Evolutionary conservation across 53 echinoderm and acorn worm species (phyloP).

Genomic region (Actinopyga echinites): DNA sequence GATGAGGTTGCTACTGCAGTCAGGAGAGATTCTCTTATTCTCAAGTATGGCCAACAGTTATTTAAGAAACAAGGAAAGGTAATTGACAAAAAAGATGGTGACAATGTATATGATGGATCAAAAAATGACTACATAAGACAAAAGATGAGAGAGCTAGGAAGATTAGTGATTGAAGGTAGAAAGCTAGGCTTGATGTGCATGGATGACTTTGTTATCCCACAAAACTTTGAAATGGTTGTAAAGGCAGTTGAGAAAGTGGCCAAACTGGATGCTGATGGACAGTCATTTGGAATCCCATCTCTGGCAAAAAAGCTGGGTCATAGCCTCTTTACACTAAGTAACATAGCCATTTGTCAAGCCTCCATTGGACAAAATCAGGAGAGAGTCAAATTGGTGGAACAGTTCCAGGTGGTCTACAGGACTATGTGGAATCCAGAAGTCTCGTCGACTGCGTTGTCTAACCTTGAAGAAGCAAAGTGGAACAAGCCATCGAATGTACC

Average conservation of each 20-base stretch:
- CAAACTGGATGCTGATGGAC: neutral
- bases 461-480: slow-evolving; percentile 1
- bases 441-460: neutral
- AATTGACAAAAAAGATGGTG: neutral
- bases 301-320: neutral
- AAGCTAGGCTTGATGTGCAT: neutral
- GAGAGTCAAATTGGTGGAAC: neutral
- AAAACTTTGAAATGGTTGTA: neutral
- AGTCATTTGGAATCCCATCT: neutral
- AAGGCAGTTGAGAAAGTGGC: neutral
- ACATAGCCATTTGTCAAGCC: neutral
- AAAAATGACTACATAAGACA: neutral
- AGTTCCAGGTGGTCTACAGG: neutral
- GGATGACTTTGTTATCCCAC: neutral
- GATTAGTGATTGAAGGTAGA: neutral
- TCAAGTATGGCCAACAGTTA: slow-evolving; percentile 11
- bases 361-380: neutral
- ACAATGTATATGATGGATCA: slow-evolving; percentile 1
- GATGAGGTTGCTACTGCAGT: slow-evolving; percentile 11
- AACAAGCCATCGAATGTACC: neutral
- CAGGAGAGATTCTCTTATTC: slow-evolving; percentile 8
- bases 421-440: neutral
- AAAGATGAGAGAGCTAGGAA: slow-evolving; percentile 11
- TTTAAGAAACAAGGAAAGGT: slow-evolving; percentile 26
- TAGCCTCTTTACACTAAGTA: neutral